Percentiles rank a stretch among this genome's conserved stretches.
Conservation (phyloP, 64 coral and sea anemone species). For the Pocillopora damicornis region DNA sequence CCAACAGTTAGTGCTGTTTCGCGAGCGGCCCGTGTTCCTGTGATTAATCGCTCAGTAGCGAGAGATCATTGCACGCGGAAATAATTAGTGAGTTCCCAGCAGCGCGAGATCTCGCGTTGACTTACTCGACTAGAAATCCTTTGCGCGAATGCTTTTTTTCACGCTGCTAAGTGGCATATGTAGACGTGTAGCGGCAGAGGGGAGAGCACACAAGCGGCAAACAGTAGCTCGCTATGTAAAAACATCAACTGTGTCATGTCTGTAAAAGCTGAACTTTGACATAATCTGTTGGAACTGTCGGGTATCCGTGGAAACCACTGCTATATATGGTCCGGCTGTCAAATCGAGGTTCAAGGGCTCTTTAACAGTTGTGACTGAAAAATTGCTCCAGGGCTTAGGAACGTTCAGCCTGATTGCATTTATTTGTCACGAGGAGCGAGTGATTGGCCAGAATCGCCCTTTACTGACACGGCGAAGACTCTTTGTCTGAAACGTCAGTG, state of each 20-base stretch:
- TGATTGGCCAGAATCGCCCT: conserved; percentile 4
- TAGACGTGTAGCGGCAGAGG: conserved; percentile 3
- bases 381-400: conserved; percentile 59
- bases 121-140: conserved; percentile 58
- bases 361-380: conserved; percentile 54
- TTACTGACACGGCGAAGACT: conserved; percentile 1
- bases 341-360: conserved; percentile 81
- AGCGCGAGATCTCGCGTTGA: background rate
- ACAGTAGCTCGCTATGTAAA: conserved; percentile 90
- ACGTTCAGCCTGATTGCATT: conserved; percentile 51
- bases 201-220: conserved; percentile 47
- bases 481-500: background rate
- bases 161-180: conserved; percentile 20
- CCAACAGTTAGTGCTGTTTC: conserved; percentile 62
- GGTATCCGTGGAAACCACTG: conserved; percentile 79
- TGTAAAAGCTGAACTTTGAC: conserved; percentile 99
- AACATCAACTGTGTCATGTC: conserved; percentile 94
- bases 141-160: conserved; percentile 26
- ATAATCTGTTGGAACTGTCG: conserved; percentile 99
- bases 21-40: conserved; percentile 54
- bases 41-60: conserved; percentile 33
- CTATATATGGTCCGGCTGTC: conserved; percentile 94
- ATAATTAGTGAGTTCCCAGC: background rate
- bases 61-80: conserved; percentile 23
- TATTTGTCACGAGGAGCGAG: conserved; percentile 35